Percentiles rank a stretch among this genome's conserved stretches.
These are phyloP conservation scores for Neosalanx taihuensis DNA, from an alignment of 2,797 vertebrate genomes.

Conservation along the genomic window DNA sequence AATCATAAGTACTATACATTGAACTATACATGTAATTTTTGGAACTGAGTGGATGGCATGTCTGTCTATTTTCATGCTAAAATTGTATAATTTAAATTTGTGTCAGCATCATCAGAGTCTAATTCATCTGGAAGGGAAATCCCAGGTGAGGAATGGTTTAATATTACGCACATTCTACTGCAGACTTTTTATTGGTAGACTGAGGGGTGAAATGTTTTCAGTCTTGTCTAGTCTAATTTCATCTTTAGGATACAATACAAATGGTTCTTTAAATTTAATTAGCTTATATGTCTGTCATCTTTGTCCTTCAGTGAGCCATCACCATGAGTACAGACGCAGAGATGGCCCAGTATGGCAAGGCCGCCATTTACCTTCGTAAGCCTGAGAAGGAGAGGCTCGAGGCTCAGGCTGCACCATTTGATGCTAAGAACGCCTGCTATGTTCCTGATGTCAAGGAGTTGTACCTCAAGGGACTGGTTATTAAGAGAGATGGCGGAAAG, in stretches of 20 bases:
- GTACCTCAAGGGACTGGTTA: slow-evolving; percentile 1
- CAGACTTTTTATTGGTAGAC: no score
- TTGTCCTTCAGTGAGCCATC: slow-evolving; percentile 20
- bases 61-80: no score
- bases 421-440: slow-evolving; percentile 71
- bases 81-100: no score
- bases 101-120: not conserved
- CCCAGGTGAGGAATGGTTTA: not conserved
- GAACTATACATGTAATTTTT: no score
- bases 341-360: slow-evolving; percentile 70
- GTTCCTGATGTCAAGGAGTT: slow-evolving; percentile 64
- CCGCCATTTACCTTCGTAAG: no score
- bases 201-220: no score
- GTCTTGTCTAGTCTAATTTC: no score
- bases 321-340: slow-evolving; percentile 71
- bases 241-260: not conserved
- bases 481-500: not conserved
- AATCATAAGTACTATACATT: no score
- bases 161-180: no score
- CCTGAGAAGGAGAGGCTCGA: no score
- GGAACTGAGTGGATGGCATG: no score
- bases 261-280: not conserved
- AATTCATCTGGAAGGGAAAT: not conserved
- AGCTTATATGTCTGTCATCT: not conserved
- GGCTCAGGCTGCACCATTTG: slow-evolving; percentile 63